Conservation (phyloP, 2,888 invertebrate species). For the Teleogryllus oceanicus region DNA sequence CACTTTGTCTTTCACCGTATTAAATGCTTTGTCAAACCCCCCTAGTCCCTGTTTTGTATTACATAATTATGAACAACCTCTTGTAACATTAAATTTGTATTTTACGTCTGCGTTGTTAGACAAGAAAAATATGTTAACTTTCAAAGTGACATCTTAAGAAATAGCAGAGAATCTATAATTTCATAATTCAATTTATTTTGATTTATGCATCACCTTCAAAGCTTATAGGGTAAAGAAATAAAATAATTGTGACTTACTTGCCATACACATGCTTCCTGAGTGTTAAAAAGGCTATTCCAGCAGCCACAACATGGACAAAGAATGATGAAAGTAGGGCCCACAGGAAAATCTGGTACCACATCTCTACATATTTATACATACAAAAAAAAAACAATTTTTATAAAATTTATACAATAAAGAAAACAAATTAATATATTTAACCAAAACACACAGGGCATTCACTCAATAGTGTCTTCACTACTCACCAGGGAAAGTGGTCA, state of each 20-base stretch:
- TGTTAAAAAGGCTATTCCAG: constrained; percentile 84
- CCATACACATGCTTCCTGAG: constrained; percentile 92
- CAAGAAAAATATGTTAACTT: too few species aligned
- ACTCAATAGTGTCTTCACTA: not conserved
- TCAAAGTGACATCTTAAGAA: too few species aligned
- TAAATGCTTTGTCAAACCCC: too few species aligned
- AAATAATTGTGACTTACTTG: constrained; percentile 47
- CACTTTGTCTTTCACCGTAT: too few species aligned
- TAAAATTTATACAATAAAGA: not conserved
- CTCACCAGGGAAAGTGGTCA: constrained; percentile 46
- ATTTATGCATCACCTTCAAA: too few species aligned
- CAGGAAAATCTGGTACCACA: constrained; percentile 96
- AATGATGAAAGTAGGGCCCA: constrained; percentile 94
- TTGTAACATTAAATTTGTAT: too few species aligned
- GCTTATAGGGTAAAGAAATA: not conserved
- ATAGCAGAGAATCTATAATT: too few species aligned
- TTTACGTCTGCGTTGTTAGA: too few species aligned
- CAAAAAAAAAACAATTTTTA: not conserved
- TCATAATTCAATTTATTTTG: too few species aligned
- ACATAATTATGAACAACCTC: too few species aligned
- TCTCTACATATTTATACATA: constrained; percentile 59
- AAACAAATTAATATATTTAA: not conserved
- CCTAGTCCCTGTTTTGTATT: too few species aligned
- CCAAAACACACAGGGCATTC: not conserved
- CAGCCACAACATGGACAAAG: constrained; percentile 83